These are phyloP conservation scores for Drosophila sp. DNA, from an alignment of 1,140 invertebrate genomes.

Conservation along the genomic window DNA sequence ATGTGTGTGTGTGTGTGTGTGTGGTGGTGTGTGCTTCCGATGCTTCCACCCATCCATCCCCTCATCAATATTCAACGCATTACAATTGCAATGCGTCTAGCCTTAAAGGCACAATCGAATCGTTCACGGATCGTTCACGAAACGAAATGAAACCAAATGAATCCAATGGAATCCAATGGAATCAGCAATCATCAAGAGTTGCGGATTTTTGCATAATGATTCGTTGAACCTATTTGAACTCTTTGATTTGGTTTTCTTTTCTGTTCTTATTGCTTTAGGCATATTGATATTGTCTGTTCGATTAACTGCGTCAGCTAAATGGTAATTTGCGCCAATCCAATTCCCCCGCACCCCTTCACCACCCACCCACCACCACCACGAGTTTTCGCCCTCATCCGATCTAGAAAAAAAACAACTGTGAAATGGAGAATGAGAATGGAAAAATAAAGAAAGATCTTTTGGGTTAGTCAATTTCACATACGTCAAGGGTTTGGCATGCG, in stretches of 20 bases:
- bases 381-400: too few species aligned
- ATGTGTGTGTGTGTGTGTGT: background rate
- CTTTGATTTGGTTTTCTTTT: background rate
- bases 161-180: background rate
- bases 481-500: conserved; percentile 61
- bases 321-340: background rate
- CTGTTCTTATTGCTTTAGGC: background rate
- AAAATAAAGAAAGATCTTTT: conserved; percentile 4
- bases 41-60: conserved; percentile 60
- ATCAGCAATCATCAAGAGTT: conserved; percentile 24
- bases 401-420: background rate
- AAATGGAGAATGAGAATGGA: background rate
- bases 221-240: conserved; percentile 69
- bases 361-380: too few species aligned
- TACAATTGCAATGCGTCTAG: conserved; percentile 78
- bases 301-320: conserved; percentile 10
- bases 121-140: conserved; percentile 17
- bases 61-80: conserved; percentile 80
- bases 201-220: conserved; percentile 77
- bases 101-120: conserved; percentile 44
- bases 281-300: conserved; percentile 5
- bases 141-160: conserved; percentile 66
- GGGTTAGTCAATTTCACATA: conserved; percentile 14
- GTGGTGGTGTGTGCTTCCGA: background rate
- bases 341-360: background rate